A percentile compares a stretch with the other conserved stretches of the same genome.
These are phyloP conservation scores for Heterotilapia buettikoferi DNA, from an alignment of 2,113 vertebrate genomes.

Conservation along the genomic window DNA sequence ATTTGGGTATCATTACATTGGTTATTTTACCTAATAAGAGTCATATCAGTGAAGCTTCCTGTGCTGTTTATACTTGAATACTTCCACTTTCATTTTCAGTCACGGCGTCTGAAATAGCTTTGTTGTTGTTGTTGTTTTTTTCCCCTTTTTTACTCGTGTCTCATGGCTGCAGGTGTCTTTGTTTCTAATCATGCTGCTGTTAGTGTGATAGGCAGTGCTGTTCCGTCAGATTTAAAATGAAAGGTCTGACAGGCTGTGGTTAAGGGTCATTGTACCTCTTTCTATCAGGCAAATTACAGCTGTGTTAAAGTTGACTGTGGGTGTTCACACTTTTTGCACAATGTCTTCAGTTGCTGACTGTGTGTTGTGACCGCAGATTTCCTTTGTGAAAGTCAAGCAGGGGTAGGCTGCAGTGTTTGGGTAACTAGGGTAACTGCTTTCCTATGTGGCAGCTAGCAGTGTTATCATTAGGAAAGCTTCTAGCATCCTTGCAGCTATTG, in stretches of 20 bases:
- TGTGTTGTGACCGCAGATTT: conserved; percentile 20
- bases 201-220: not conserved
- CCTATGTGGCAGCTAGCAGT: not conserved
- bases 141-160: not conserved
- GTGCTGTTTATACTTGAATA: not conserved
- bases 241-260: conserved; percentile 14
- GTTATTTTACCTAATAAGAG: not conserved
- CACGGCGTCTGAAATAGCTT: not conserved
- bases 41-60: not conserved
- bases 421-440: not conserved
- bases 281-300: conserved; percentile 1
- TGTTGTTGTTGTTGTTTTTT: not conserved
- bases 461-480: not conserved
- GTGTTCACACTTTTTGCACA: conserved; percentile 14
- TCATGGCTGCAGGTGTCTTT: not conserved
- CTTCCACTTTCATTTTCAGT: not conserved
- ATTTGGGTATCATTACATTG: not conserved
- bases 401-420: not conserved
- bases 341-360: not conserved
- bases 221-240: not conserved
- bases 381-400: conserved; percentile 37
- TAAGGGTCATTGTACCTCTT: not conserved
- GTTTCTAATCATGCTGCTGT: not conserved
- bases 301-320: conserved; percentile 14
- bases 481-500: not conserved